phyloP scores from a whole-genome alignment of 2,888 invertebrate species.

The Coecobrya sp. region DNA sequence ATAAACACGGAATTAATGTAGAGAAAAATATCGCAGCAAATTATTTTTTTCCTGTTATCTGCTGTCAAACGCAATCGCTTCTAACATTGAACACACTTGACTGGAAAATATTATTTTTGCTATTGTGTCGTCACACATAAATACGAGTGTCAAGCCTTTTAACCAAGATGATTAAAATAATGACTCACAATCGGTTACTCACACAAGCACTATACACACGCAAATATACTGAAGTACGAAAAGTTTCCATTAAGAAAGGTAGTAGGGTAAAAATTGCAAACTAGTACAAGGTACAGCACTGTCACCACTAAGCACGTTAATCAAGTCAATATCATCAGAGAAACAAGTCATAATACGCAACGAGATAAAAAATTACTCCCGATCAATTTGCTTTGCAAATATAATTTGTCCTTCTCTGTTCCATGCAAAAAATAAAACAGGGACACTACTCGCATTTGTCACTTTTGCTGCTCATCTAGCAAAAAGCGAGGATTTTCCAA shows the following conservation, averaged over 20 bases:
- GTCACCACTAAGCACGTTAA: conserved; percentile 4
- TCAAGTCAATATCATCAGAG: background rate
- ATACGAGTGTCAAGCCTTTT: background rate
- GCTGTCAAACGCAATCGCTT: background rate
- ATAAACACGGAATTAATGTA: conserved; percentile 2
- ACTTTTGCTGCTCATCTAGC: background rate
- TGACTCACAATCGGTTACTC: background rate
- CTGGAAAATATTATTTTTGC: background rate
- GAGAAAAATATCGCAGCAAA: background rate
- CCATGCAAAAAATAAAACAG: background rate
- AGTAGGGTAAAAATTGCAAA: background rate
- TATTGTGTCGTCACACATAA: background rate
- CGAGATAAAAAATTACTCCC: background rate
- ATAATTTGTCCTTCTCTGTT: background rate
- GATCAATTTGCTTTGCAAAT: conserved; percentile 16
- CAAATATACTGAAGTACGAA: too few species aligned
- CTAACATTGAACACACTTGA: background rate
- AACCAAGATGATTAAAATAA: background rate
- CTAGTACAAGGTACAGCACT: conserved; percentile 12
- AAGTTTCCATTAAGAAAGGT: background rate
- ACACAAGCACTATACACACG: background rate
- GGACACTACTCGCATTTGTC: background rate
- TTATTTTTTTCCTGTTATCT: conserved; percentile 29
- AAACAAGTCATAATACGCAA: background rate
- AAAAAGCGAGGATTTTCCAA: background rate